A percentile compares a stretch with the other conserved stretches of the same genome.
These are phyloP conservation scores for Scotopteryx bipunctaria DNA, from an alignment of 2,888 invertebrate genomes.

Conservation along the genomic window DNA sequence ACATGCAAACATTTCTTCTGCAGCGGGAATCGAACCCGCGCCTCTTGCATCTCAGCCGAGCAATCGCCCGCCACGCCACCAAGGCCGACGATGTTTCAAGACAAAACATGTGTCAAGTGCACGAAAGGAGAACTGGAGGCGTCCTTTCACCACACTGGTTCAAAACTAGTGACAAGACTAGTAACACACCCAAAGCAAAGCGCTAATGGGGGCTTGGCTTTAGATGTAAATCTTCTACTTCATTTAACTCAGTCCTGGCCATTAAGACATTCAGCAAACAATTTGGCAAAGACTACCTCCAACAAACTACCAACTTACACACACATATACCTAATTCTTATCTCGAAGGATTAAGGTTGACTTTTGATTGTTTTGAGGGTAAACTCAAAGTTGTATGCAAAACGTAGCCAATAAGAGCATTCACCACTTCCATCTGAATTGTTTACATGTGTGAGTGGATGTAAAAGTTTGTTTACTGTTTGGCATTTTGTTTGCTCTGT, in stretches of 20 bases:
- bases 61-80: no score
- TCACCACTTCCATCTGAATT: conserved; percentile 6
- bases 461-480: background rate
- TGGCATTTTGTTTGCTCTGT: no score
- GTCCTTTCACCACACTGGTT: no score
- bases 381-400: background rate
- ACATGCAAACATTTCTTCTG: no score
- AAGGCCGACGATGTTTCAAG: no score
- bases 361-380: background rate
- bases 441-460: conserved; percentile 10
- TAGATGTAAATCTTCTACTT: conserved; percentile 3
- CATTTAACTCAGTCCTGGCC: conserved; percentile 1
- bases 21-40: no score
- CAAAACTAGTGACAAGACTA: no score
- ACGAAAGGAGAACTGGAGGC: no score
- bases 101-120: no score
- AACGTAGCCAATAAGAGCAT: conserved; percentile 4
- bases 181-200: no score
- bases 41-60: no score
- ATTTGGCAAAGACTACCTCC: conserved; percentile 7
- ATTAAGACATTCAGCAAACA: conserved; percentile 8
- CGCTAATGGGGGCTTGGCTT: no score
- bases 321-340: background rate
- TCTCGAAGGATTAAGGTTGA: background rate
- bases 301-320: background rate